These are phyloP conservation scores for Steinernema feltiae DNA, from an alignment of 1,140 invertebrate species.

Conservation along the genomic window DNA sequence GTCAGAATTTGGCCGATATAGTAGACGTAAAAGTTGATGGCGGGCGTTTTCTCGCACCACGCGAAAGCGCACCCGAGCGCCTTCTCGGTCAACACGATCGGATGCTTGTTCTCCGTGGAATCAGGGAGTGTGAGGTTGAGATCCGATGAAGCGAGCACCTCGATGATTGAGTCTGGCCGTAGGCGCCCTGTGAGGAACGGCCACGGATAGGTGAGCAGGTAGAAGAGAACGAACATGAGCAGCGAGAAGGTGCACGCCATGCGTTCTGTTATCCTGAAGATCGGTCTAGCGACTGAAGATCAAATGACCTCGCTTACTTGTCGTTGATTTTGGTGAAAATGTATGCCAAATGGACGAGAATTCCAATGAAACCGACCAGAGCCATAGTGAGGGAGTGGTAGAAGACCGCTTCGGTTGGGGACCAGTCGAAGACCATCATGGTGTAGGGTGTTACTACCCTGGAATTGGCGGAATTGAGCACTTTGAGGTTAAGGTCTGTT, in stretches of 20 bases:
- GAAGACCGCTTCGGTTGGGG: constrained; percentile 33
- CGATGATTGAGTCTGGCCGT: neutral
- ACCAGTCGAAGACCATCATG: constrained; percentile 47
- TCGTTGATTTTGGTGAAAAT: constrained; percentile 28
- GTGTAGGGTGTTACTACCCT: constrained; percentile 30
- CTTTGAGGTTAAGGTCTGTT: neutral
- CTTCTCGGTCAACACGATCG: neutral
- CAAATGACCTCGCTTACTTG: neutral
- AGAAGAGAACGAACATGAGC: constrained; percentile 24
- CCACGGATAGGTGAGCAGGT: constrained; percentile 47
- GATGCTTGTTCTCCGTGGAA: neutral
- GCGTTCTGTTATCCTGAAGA: constrained; percentile 36
- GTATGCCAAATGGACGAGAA: constrained; percentile 43
- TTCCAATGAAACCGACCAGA: constrained; percentile 37
- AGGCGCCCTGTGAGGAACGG: constrained; percentile 33
- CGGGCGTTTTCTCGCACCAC: neutral
- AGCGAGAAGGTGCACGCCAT: constrained; percentile 19
- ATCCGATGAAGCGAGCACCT: neutral
- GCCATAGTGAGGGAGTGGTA: constrained; percentile 38
- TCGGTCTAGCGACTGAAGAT: neutral
- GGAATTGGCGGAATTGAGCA: constrained; percentile 33
- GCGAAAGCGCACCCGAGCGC: neutral
- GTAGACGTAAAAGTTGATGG: neutral
- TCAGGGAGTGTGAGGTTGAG: neutral
- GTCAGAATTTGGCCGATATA: neutral